Percentiles rank a stretch among this genome's conserved stretches.
Conservation (phyloP, 2,113 vertebrate genomes). For the Pelecanoides urinatrix region DNA sequence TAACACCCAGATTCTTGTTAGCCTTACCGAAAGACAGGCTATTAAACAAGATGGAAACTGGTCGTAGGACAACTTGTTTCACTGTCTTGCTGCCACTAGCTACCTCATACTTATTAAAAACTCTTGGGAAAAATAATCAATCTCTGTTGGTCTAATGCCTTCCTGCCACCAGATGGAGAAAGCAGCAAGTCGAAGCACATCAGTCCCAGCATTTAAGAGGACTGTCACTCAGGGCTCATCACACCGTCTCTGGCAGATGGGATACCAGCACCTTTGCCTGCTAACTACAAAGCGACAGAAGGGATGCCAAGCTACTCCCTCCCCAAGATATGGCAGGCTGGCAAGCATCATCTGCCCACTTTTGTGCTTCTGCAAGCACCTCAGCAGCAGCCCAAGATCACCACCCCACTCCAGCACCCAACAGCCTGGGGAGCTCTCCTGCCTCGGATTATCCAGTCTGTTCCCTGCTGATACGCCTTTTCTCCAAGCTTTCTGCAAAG, state of each 20-base stretch:
- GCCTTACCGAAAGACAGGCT: not conserved
- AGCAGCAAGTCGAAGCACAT: not conserved
- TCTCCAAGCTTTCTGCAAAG: not conserved
- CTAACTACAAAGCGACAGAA: constrained; percentile 22
- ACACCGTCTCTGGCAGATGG: not conserved
- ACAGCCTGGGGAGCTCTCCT: not conserved
- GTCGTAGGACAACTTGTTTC: not conserved
- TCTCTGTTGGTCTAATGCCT: not conserved
- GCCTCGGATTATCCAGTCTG: not conserved
- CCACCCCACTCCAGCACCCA: not conserved
- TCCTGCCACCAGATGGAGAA: constrained; percentile 26
- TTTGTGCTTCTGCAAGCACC: not conserved
- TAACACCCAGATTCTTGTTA: not conserved
- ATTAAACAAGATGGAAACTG: not conserved
- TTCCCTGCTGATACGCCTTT: not conserved
- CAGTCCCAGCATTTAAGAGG: not conserved
- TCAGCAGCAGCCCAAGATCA: not conserved
- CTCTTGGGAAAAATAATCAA: not conserved
- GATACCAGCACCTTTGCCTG: constrained; percentile 37
- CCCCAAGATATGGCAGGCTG: not conserved
- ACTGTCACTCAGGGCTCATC: not conserved
- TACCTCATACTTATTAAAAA: not conserved
- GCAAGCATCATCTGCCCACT: constrained; percentile 10
- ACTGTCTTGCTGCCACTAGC: not conserved
- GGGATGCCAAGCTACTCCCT: not conserved